Conservation (phyloP, 1,140 invertebrate genomes). For the Ganaspis sp. region DNA sequence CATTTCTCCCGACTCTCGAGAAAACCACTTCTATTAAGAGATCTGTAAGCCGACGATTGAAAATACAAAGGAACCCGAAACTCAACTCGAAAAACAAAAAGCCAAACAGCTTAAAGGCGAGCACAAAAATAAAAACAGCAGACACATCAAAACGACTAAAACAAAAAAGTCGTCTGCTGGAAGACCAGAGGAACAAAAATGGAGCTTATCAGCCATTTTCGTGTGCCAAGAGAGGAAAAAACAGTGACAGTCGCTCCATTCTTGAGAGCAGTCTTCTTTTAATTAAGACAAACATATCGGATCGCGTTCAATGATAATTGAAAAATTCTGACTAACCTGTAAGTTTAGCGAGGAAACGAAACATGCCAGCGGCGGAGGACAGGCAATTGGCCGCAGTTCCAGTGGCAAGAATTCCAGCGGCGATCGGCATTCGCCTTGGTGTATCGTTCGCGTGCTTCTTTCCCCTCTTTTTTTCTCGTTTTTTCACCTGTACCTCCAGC, state of each 20-base stretch:
- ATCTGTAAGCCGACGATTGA: too few relatives aligned
- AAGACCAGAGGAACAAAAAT: not conserved
- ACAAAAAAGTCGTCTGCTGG: slow-evolving; percentile 16
- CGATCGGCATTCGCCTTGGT: slow-evolving; percentile 35
- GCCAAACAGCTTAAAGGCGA: not conserved
- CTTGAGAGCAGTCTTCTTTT: not conserved
- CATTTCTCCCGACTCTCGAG: too few relatives aligned
- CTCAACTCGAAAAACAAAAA: not conserved
- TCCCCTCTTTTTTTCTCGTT: not conserved
- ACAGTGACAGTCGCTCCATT: not conserved
- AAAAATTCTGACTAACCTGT: slow-evolving; percentile 65
- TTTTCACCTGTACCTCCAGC: not conserved
- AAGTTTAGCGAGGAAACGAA: slow-evolving; percentile 69
- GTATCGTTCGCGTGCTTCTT: slow-evolving; percentile 12
- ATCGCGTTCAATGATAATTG: not conserved
- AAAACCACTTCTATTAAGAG: too few relatives aligned
- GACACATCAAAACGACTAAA: not conserved
- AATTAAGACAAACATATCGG: not conserved
- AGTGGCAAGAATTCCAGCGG: slow-evolving; percentile 34
- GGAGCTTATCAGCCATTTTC: slow-evolving; percentile 5
- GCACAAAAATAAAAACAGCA: not conserved
- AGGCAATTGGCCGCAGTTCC: slow-evolving; percentile 51
- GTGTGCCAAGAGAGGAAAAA: not conserved
- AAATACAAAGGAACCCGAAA: too few relatives aligned
- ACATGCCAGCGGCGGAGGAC: slow-evolving; percentile 65